Conservation (phyloP, 2,888 invertebrate species). For the Sialis fuliginosa region DNA sequence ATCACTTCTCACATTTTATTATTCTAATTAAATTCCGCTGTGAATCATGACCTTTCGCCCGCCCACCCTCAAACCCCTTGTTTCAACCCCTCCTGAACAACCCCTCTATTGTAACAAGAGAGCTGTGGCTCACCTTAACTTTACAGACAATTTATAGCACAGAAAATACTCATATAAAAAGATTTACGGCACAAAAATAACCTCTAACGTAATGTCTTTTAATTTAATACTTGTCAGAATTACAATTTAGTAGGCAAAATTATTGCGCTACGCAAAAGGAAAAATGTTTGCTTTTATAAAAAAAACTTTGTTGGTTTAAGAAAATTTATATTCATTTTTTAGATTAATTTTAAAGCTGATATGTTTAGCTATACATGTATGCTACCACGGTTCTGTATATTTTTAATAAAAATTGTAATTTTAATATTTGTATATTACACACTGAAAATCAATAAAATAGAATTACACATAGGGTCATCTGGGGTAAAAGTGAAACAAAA, state of each 20-base stretch:
- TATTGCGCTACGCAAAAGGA: conserved; percentile 11
- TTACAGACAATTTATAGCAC: conserved; percentile 17
- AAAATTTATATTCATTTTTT: no score
- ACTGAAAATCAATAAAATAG: no score
- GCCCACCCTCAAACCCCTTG: neutral
- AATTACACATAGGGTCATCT: no score
- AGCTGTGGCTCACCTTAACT: conserved; percentile 11
- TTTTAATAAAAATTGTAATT: no score
- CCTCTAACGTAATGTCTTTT: conserved; percentile 21
- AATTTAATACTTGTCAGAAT: conserved; percentile 21
- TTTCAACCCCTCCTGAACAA: neutral
- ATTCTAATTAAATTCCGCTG: neutral
- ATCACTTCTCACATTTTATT: neutral
- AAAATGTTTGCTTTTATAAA: no score
- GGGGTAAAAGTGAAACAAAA: no score
- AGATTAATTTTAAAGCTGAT: no score
- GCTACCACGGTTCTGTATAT: no score
- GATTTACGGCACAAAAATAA: conserved; percentile 22
- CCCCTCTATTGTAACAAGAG: neutral
- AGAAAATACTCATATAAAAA: conserved; percentile 23
- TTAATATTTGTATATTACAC: no score
- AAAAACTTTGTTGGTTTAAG: no score
- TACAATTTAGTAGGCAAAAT: conserved; percentile 16
- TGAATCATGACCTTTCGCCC: neutral
- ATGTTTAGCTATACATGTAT: no score